Evolutionary conservation across 2,888 invertebrate species (phyloP).

Genomic region (Disparrhopalites patrizii): DNA sequence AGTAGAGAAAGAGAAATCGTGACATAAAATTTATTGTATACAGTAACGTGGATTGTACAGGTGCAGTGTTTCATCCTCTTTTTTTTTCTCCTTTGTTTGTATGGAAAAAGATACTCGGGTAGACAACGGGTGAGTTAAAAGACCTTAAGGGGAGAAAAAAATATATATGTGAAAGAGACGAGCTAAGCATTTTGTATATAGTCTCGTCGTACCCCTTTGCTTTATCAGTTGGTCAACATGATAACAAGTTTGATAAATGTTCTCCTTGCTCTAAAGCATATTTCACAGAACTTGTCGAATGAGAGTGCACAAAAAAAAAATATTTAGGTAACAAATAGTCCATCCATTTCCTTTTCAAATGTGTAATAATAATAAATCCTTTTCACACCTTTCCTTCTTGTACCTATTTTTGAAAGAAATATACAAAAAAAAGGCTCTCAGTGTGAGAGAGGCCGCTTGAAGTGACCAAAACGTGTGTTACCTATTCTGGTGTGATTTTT

Average conservation of each 20-base stretch:
- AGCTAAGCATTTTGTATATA: background rate
- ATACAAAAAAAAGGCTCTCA: too few species aligned
- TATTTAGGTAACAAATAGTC: slow-evolving; percentile 6
- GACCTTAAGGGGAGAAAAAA: too few species aligned
- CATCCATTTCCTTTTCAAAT: background rate
- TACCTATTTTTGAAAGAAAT: too few species aligned
- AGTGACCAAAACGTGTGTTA: too few species aligned
- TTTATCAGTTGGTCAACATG: slow-evolving; percentile 15
- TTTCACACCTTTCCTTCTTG: slow-evolving; percentile 38
- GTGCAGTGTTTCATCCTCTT: background rate
- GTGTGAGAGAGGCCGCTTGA: too few species aligned
- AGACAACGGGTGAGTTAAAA: too few species aligned
- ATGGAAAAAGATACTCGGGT: too few species aligned
- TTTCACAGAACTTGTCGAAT: slow-evolving; percentile 3
- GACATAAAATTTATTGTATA: background rate
- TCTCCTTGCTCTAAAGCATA: background rate
- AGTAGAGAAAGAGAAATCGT: too few species aligned
- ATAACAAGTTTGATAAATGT: slow-evolving; percentile 35
- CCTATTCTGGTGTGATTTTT: too few species aligned
- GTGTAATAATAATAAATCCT: slow-evolving; percentile 33
- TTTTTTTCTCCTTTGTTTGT: too few species aligned
- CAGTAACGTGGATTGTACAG: background rate
- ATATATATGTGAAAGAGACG: background rate
- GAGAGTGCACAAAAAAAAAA: slow-evolving; percentile 12
- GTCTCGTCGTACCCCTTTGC: background rate